These are phyloP conservation scores for Lindbergichthys nudifrons DNA, from an alignment of 2,797 vertebrate species.

Conservation along the genomic window DNA sequence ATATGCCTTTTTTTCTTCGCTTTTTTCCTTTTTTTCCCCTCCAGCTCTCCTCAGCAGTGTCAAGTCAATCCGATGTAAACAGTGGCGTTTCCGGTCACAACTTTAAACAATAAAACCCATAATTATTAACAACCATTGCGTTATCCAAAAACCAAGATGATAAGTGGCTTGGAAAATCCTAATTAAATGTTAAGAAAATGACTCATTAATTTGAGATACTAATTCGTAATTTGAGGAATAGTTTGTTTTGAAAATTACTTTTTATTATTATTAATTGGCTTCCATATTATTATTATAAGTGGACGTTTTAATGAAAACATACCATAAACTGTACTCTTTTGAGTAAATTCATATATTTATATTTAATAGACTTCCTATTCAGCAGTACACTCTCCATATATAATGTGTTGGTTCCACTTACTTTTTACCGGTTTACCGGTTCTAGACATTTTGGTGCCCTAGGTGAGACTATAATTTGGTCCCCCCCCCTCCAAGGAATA, in stretches of 20 bases:
- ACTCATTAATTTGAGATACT: no score
- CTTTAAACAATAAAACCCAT: slow-evolving; percentile 60
- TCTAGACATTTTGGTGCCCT: no score
- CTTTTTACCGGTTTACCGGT: neutral
- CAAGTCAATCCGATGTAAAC: neutral
- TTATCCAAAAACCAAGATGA: neutral
- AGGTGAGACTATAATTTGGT: no score
- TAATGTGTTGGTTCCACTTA: neutral
- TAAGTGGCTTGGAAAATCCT: no score
- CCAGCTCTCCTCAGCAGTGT: slow-evolving; percentile 55
- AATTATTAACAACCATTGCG: fast-evolving
- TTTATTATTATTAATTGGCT: no score
- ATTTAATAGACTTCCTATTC: neutral
- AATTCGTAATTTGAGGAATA: no score
- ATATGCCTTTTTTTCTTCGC: slow-evolving; percentile 78
- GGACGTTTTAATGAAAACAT: neutral
- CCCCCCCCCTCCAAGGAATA: no score
- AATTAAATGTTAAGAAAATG: no score
- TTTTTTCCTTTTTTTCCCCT: slow-evolving; percentile 69
- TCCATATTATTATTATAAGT: neutral
- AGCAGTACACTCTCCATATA: neutral
- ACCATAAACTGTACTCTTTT: neutral
- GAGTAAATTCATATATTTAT: neutral
- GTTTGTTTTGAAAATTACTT: no score
- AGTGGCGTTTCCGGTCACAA: slow-evolving; percentile 1